Evolutionary conservation across 2,113 vertebrate species (phyloP).

Genomic region (Bombycilla garrulus): DNA sequence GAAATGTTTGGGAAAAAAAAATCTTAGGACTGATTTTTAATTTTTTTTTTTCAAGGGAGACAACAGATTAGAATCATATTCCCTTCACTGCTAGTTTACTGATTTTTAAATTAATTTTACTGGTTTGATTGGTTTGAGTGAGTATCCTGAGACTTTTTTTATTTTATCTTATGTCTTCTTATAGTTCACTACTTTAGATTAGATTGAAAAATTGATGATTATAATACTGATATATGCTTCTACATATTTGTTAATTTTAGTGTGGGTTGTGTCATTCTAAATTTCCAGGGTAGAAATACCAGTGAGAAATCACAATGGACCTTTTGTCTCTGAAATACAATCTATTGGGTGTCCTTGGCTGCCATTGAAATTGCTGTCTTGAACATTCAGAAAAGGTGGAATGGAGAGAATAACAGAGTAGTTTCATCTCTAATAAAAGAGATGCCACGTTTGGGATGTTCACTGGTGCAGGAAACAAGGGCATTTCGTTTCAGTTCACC

Average conservation of each 20-base stretch:
- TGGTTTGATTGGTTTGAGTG: neutral
- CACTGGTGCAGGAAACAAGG: conserved; percentile 50
- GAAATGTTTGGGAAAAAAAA: neutral
- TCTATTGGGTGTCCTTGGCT: neutral
- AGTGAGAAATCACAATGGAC: neutral
- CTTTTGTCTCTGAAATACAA: neutral
- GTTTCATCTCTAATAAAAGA: conserved; percentile 12
- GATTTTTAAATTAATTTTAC: neutral
- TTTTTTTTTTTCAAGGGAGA: neutral
- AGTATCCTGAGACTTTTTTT: neutral
- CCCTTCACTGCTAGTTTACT: neutral
- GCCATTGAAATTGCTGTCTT: neutral
- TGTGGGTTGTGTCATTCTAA: neutral
- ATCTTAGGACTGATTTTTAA: neutral
- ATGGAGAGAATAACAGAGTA: neutral
- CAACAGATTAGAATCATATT: neutral
- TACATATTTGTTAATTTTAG: neutral
- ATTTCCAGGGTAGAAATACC: neutral
- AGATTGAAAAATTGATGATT: accelerated
- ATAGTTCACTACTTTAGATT: neutral
- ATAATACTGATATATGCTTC: neutral
- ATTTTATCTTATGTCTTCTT: neutral
- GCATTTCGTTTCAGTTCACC: conserved; percentile 34
- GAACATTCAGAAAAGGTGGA: neutral
- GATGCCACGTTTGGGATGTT: conserved; percentile 24